A percentile compares a stretch with the other conserved stretches of the same genome.
These are phyloP conservation scores for Patiria miniata DNA, from an alignment of 35 echinoderm and acorn worm genomes.

Conservation along the genomic window DNA sequence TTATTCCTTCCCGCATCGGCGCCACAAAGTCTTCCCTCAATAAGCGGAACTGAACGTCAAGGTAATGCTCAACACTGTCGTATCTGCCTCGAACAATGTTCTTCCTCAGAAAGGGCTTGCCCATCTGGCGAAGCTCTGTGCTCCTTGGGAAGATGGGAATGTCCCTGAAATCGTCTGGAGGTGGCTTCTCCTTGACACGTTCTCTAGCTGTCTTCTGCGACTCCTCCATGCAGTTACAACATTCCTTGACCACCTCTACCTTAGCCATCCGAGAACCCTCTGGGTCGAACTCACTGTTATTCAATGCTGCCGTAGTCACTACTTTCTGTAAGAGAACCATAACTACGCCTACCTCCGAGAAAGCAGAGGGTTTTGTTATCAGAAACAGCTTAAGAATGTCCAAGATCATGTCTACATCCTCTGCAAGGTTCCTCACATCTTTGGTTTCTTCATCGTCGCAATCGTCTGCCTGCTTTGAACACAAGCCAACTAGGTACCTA, in stretches of 20 bases:
- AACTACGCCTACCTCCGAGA: too few relatives aligned
- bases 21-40: conserved; percentile 72
- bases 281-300: conserved; percentile 35
- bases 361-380: too few relatives aligned
- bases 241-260: neutral
- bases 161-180: conserved; percentile 74
- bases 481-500: neutral
- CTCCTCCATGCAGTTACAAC: conserved; percentile 9
- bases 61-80: conserved; percentile 52
- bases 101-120: conserved; percentile 58
- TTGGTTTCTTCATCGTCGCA: neutral
- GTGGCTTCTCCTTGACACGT: conserved; percentile 15
- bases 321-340: too few relatives aligned
- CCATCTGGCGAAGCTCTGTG: conserved; percentile 13
- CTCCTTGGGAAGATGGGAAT: conserved; percentile 47
- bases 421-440: too few relatives aligned
- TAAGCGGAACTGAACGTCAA: conserved; percentile 71
- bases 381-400: too few relatives aligned
- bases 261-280: neutral
- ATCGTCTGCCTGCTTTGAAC: neutral
- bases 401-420: too few relatives aligned
- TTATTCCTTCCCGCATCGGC: conserved; percentile 56
- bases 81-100: conserved; percentile 52
- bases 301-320: neutral
- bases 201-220: neutral